phyloP scores from a whole-genome alignment of 2,113 vertebrate genomes.

The Picathartes gymnocephalus region DNA sequence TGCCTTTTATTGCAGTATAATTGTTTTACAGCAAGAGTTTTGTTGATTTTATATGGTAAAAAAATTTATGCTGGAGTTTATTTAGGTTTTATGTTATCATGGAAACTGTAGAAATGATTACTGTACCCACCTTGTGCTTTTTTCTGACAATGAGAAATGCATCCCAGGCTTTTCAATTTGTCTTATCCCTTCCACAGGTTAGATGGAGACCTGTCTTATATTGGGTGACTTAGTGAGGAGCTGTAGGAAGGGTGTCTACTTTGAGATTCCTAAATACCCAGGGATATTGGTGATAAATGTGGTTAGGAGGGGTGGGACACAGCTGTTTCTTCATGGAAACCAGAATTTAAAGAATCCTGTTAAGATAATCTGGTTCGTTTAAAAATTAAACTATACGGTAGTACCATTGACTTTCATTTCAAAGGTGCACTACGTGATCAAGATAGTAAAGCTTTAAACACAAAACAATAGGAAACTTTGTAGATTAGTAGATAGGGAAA shows the following conservation, averaged over 20 bases:
- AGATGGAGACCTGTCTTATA: neutral
- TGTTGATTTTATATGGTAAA: neutral
- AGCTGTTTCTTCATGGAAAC: neutral
- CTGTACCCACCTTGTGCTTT: neutral
- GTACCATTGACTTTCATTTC: neutral
- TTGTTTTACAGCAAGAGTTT: neutral
- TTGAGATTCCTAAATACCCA: neutral
- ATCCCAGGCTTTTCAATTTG: neutral
- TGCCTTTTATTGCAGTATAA: neutral
- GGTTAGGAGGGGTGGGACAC: neutral
- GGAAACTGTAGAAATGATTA: neutral
- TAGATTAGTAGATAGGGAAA: neutral
- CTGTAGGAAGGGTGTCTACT: neutral
- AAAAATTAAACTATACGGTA: neutral
- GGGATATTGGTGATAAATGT: neutral
- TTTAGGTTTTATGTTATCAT: slow-evolving; percentile 11
- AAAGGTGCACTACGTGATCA: neutral
- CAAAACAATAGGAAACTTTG: neutral
- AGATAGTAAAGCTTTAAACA: neutral
- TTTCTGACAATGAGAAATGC: neutral
- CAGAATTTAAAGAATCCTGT: neutral
- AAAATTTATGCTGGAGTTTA: neutral
- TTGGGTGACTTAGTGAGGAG: neutral
- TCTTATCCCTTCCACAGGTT: neutral
- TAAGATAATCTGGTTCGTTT: neutral